Base-by-base conservation (phyloP, 2,888 invertebrate genomes). In the Suillia variegata region DNA sequence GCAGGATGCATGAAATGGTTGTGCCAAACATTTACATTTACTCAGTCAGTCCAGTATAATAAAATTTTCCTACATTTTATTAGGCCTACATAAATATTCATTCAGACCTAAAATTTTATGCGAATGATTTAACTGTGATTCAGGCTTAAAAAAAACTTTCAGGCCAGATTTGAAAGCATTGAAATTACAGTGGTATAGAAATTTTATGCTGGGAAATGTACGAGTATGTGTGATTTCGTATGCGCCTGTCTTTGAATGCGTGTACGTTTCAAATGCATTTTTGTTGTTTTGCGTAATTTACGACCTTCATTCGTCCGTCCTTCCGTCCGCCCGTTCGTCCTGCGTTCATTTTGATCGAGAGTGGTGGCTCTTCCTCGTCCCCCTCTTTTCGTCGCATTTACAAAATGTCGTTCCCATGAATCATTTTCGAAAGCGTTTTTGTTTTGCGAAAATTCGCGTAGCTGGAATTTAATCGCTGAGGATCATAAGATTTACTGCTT, bases 251-350 rank as follows among this genome's bases (percentile, higher is more conserved):
- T 18, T 5, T 45, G 18, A 18, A 4, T 38, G 38, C n/a, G 45
- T 18, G 45, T 4, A 6, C 5, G 20, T 13, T 18, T 45, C 17
- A 17, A 45, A 45, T 45, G 45, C 45, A 45, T 45, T 45, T 45
- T 54, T 54, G 47, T 55, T 55, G 31, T 55, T 47, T 55, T 26
- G 17, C 47, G 47, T 52, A 57, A 57, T 57, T 57, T 57, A 57
- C 52, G 57, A 51, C 33, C 55, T 52, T 53, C 56, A 53, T 54
- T 49, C 42, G 13, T 33, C 21, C 34, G 31, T 51, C 50, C 21
- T 51, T 26, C 24, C 24, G n/a, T n/a, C 15, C 15, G 50, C 52
- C 26, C 13, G n/a, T 24, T 26, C 26, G n/a, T 38, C 38, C 10
- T 38, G 38, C 38, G 4, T 38, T 38, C n/a, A 13, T 12, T 4